Conservation (phyloP, 2,888 invertebrate genomes). For the Erebia aethiops region DNA sequence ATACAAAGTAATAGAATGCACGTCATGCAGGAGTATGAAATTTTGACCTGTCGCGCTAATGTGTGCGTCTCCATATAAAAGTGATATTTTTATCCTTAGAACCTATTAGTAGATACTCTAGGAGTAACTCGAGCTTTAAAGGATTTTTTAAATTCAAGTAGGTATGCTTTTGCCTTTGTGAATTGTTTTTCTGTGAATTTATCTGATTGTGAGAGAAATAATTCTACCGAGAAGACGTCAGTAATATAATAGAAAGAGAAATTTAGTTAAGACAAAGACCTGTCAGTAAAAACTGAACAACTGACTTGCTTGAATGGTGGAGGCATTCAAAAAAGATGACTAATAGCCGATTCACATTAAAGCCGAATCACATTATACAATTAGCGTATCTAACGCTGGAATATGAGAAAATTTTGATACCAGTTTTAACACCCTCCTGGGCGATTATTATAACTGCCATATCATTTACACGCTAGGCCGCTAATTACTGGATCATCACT, state of each 20-base stretch:
- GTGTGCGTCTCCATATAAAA: too few species aligned
- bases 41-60: too few species aligned
- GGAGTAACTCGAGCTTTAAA: background rate
- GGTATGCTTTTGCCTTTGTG: too few species aligned
- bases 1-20: too few species aligned
- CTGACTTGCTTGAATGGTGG: background rate
- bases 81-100: background rate
- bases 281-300: conserved; percentile 1
- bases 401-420: background rate
- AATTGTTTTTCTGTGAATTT: background rate
- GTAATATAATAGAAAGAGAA: conserved; percentile 2
- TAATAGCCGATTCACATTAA: conserved; percentile 1
- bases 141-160: background rate
- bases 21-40: too few species aligned
- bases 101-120: background rate
- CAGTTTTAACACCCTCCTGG: too few species aligned
- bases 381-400: background rate
- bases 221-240: background rate
- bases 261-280: conserved; percentile 2
- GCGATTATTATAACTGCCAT: too few species aligned
- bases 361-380: background rate
- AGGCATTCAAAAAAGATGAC: conserved; percentile 10
- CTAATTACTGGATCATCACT: too few species aligned
- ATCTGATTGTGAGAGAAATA: background rate
- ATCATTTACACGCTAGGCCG: too few species aligned